phyloP scores from a whole-genome alignment of 2,888 invertebrate genomes.

The Drosophila nr. fundita region DNA sequence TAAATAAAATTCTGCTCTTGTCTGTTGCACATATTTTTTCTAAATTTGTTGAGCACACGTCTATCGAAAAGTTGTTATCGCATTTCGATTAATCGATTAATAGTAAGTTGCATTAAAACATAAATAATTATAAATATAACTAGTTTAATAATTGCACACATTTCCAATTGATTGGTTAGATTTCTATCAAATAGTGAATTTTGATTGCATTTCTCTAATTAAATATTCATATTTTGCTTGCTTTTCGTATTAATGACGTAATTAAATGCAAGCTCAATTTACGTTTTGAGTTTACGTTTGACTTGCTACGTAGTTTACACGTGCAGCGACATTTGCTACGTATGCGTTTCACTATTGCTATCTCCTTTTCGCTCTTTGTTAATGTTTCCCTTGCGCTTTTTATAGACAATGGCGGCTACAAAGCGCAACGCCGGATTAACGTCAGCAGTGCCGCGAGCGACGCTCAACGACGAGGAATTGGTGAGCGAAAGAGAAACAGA shows the following conservation, averaged over 20 bases:
- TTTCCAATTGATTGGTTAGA: neutral
- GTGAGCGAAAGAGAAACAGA: conserved; percentile 87
- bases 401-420: conserved; percentile 99
- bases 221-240: neutral
- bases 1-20: neutral
- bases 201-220: neutral
- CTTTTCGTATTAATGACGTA: neutral
- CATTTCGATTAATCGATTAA: neutral
- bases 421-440: conserved; percentile 98
- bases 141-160: neutral
- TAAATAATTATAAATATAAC: neutral
- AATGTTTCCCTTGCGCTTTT: neutral
- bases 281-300: neutral
- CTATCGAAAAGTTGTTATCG: neutral
- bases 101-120: neutral
- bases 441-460: conserved; percentile 98
- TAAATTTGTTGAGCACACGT: neutral
- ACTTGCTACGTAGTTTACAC: neutral
- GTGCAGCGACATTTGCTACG: neutral
- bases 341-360: neutral
- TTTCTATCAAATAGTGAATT: neutral
- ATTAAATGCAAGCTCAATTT: neutral
- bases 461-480: conserved; percentile 99
- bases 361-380: neutral
- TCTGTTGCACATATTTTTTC: neutral